These are phyloP conservation scores for Drosophila rufa DNA, from an alignment of 1,140 invertebrate species.

Conservation along the genomic window DNA sequence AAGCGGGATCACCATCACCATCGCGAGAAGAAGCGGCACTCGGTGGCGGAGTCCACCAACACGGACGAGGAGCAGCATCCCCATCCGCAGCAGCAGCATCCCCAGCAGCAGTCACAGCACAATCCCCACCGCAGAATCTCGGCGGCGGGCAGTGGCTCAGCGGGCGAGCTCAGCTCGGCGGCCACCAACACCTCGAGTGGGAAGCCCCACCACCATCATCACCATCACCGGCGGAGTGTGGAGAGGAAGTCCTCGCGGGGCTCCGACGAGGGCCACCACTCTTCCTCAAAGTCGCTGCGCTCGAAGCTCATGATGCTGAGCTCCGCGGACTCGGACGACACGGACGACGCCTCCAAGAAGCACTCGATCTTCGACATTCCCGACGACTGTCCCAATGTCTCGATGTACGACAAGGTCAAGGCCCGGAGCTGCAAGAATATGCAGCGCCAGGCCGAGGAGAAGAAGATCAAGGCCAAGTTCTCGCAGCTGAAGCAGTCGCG, in stretches of 20 bases:
- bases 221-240: slow-evolving; percentile 65
- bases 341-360: slow-evolving; percentile 92
- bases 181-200: slow-evolving; percentile 54
- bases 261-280: slow-evolving; percentile 56
- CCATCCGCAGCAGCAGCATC: neutral
- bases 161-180: slow-evolving; percentile 65
- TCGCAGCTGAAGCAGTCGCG: slow-evolving; percentile 94
- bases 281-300: slow-evolving; percentile 62
- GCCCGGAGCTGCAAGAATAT: slow-evolving; percentile 96
- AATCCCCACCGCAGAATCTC: slow-evolving; percentile 69
- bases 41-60: slow-evolving; percentile 71
- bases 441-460: slow-evolving; percentile 95
- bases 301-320: slow-evolving; percentile 71
- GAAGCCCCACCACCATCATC: slow-evolving; percentile 58
- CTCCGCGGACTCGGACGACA: slow-evolving; percentile 87
- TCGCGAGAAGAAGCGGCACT: slow-evolving; percentile 80
- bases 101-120: slow-evolving; percentile 16
- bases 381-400: slow-evolving; percentile 96
- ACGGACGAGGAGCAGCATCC: slow-evolving; percentile 73
- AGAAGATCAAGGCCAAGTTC: slow-evolving; percentile 95
- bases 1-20: slow-evolving; percentile 80
- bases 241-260: slow-evolving; percentile 66
- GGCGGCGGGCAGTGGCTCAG: slow-evolving; percentile 54
- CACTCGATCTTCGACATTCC: slow-evolving; percentile 97
- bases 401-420: slow-evolving; percentile 99